A percentile compares a stretch with the other conserved stretches of the same genome.
These are phyloP conservation scores for Berghia stephanieae DNA, from an alignment of 1,140 invertebrate species.

Conservation along the genomic window DNA sequence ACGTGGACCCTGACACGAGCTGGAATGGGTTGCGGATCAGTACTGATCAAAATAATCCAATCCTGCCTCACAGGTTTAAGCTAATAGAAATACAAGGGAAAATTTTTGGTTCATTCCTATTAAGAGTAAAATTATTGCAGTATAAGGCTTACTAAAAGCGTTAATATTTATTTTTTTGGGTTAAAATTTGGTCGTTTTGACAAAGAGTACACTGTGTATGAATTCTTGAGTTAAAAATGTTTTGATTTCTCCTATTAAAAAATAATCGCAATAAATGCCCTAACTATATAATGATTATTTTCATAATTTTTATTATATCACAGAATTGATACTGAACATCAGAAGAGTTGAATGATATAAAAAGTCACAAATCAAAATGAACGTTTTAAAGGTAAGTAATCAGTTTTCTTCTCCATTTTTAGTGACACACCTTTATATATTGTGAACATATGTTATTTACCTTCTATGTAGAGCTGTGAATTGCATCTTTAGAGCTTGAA, in stretches of 20 bases:
- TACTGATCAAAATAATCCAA: not conserved
- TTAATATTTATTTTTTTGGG: not conserved
- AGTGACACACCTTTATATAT: not conserved
- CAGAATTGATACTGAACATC: too few relatives aligned
- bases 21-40: too few relatives aligned
- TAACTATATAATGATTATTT: not conserved
- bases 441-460: not conserved
- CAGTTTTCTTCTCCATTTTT: not conserved
- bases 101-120: not conserved
- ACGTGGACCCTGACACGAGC: too few relatives aligned
- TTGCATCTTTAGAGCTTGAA: too few relatives aligned
- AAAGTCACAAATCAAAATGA: conserved; percentile 15
- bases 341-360: too few relatives aligned
- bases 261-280: not conserved
- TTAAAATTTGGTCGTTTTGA: too few relatives aligned
- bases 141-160: not conserved
- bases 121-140: not conserved
- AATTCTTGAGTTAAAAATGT: not conserved
- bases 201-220: too few relatives aligned
- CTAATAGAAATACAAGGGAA: too few relatives aligned
- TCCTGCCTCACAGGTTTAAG: not conserved
- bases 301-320: not conserved
- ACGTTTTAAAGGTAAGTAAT: conserved; percentile 21
- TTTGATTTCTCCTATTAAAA: not conserved
- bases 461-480: not conserved